Evolutionary conservation across 2,113 vertebrate genomes (phyloP).

Genomic region (Burhinus bistriatus): DNA sequence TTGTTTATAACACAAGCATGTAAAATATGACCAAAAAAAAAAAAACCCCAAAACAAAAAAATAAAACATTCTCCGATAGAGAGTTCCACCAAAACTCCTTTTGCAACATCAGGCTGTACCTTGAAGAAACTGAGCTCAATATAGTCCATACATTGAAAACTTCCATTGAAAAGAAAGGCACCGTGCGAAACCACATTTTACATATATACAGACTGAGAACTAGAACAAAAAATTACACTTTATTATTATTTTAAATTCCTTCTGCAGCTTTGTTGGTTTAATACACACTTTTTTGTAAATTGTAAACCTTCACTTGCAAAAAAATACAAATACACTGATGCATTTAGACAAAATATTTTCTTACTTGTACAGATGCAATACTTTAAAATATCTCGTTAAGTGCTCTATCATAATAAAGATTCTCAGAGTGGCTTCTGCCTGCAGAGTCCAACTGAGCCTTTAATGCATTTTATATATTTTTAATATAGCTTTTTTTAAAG

Average conservation of each 20-base stretch:
- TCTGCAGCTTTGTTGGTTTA: slow-evolving; percentile 82
- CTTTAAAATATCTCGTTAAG: slow-evolving; percentile 92
- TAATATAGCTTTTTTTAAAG: slow-evolving; percentile 87
- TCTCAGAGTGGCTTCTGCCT: slow-evolving; percentile 90
- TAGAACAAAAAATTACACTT: slow-evolving; percentile 79
- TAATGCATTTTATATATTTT: slow-evolving; percentile 86
- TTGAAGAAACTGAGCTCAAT: slow-evolving; percentile 72
- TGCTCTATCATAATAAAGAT: slow-evolving; percentile 85
- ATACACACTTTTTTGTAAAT: slow-evolving; percentile 95
- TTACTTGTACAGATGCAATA: slow-evolving; percentile 95
- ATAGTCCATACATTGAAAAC: slow-evolving; percentile 76
- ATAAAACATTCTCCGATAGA: slow-evolving; percentile 65
- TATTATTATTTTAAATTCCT: slow-evolving; percentile 80
- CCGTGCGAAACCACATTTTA: slow-evolving; percentile 81
- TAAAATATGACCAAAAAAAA: slow-evolving; percentile 71
- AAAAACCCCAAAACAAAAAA: background rate
- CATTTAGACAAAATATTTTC: slow-evolving; percentile 94
- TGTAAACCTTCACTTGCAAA: slow-evolving; percentile 98
- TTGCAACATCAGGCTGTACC: slow-evolving; percentile 77
- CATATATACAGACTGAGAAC: slow-evolving; percentile 83
- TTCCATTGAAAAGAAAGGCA: slow-evolving; percentile 83
- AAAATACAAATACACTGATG: slow-evolving; percentile 94
- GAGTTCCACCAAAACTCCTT: slow-evolving; percentile 72
- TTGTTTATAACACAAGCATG: slow-evolving; percentile 81
- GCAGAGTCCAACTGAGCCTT: slow-evolving; percentile 92